Evolutionary conservation across 1,140 invertebrate genomes (phyloP).

Genomic region (Mycetomoellerius zeteki): DNA sequence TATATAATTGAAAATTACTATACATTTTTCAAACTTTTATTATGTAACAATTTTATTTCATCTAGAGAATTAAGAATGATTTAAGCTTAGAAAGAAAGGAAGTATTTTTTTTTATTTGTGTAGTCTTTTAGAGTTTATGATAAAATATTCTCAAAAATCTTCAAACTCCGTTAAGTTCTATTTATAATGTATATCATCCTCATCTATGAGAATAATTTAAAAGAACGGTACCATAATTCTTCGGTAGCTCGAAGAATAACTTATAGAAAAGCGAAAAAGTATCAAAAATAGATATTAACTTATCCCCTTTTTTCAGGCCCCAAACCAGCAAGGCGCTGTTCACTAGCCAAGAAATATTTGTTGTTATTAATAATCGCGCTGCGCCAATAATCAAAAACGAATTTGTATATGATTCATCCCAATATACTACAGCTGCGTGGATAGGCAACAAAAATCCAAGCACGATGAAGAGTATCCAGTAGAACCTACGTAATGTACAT

Average conservation of each 20-base stretch:
- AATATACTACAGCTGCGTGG: conserved; percentile 92
- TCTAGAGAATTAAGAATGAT: not conserved
- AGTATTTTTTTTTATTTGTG: not conserved
- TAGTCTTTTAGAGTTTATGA: not conserved
- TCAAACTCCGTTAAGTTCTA: not conserved
- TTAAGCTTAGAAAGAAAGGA: not conserved
- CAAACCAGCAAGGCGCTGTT: conserved; percentile 91
- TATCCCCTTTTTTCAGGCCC: conserved; percentile 90
- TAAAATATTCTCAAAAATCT: not conserved
- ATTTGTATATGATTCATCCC: conserved; percentile 89
- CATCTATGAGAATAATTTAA: too few relatives aligned
- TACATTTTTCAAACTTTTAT: not conserved
- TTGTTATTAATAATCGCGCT: conserved; percentile 88
- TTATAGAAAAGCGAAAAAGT: conserved; percentile 76
- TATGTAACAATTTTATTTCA: not conserved
- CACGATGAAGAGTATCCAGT: conserved; percentile 90
- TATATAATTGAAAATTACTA: not conserved
- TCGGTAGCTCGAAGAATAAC: conserved; percentile 80
- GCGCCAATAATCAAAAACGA: conserved; percentile 90
- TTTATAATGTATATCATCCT: conserved; percentile 71
- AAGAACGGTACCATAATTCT: conserved; percentile 80
- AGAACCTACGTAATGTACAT: conserved; percentile 88
- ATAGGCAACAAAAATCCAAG: conserved; percentile 91
- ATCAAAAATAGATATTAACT: conserved; percentile 87
- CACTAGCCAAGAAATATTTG: conserved; percentile 90